phyloP scores from a whole-genome alignment of 2,797 vertebrate species.

The Threskiornis aethiopicus region DNA sequence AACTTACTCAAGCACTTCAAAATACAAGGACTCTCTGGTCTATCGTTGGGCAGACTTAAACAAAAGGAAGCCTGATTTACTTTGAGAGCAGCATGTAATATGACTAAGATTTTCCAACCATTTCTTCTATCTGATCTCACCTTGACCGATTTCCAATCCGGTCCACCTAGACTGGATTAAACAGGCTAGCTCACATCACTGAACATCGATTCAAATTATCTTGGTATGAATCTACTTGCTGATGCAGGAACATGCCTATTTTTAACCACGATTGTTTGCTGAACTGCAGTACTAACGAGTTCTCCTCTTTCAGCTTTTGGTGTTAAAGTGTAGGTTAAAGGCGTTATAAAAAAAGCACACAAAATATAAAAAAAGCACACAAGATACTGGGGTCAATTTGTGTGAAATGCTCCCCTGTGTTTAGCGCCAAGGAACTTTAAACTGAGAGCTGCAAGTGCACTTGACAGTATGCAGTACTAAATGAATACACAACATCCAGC shows the following conservation, averaged over 20 bases:
- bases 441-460: background rate
- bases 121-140: background rate
- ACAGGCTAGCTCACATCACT: background rate
- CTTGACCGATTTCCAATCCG: background rate
- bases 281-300: background rate
- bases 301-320: background rate
- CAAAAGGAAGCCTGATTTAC: background rate
- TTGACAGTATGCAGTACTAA: background rate
- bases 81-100: background rate
- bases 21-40: background rate
- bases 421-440: background rate
- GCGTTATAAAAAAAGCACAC: background rate
- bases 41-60: background rate
- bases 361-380: background rate
- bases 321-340: background rate
- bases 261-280: conserved; percentile 11
- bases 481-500: background rate
- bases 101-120: background rate
- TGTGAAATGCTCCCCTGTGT: background rate
- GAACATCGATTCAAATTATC: background rate
- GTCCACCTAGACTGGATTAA: background rate
- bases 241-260: background rate
- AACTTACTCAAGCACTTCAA: background rate
- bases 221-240: background rate
- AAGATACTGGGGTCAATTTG: background rate